Evolutionary conservation across 2,888 invertebrate genomes (phyloP).

Genomic region (Diloba caeruleocephala): DNA sequence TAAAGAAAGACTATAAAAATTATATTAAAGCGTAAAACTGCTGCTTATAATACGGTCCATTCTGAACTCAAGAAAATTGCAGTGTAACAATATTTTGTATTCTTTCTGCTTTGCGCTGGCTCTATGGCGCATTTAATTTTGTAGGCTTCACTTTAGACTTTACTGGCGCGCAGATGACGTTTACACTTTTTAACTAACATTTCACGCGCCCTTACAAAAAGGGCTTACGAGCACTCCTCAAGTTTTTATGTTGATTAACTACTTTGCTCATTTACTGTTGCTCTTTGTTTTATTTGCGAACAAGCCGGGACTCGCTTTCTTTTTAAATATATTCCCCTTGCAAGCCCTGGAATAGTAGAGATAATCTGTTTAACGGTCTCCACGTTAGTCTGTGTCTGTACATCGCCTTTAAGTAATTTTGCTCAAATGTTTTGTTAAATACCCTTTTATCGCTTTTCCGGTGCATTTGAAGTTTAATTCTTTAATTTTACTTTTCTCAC

Average conservation of each 20-base stretch:
- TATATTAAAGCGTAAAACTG: constrained; percentile 20
- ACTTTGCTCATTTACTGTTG: constrained; percentile 28
- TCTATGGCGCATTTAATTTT: constrained; percentile 52
- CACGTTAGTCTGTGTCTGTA: constrained; percentile 1
- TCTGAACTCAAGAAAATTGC: constrained; percentile 1
- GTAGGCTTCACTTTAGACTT: no score
- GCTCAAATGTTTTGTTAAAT: no score
- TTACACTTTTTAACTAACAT: constrained; percentile 59
- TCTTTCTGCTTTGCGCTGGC: constrained; percentile 29
- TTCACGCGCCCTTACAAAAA: constrained; percentile 49
- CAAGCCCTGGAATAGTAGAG: constrained; percentile 15
- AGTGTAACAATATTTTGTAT: constrained; percentile 46
- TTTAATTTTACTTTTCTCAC: constrained; percentile 21
- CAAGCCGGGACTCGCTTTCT: constrained; percentile 3
- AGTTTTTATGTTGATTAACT: constrained; percentile 52
- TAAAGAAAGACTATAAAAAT: constrained; percentile 31
- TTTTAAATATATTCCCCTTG: constrained; percentile 21
- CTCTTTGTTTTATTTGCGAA: constrained; percentile 9
- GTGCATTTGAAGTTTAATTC: constrained; percentile 8
- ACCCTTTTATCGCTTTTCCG: no score
- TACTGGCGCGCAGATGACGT: constrained; percentile 49
- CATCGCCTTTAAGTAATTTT: not conserved
- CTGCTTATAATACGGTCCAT: constrained; percentile 6
- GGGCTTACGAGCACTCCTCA: constrained; percentile 43
- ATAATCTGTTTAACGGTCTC: constrained; percentile 15